Evolutionary conservation across 2,797 vertebrate species (phyloP), one percentile per base, ranked within the genome.

Genomic region (Hephaestus fuliginosus): DNA sequence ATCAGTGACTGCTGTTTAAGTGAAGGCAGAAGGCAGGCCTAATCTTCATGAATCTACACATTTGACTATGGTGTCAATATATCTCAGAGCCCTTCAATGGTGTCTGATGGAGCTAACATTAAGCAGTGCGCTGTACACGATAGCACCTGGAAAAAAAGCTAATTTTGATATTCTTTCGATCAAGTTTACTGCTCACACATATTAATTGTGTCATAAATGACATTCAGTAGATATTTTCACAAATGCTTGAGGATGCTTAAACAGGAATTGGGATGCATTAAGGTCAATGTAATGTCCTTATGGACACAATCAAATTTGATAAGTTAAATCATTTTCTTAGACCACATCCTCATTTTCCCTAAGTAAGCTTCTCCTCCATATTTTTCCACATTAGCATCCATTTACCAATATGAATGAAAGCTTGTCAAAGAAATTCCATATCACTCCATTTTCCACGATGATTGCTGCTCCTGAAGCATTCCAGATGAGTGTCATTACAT

Each of bases 351-450:
- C 2, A 80, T 82, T 86, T 91, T 80, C 71, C 81, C 30, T 12
- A 44, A 76, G 30, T 76, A 71, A 68, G 57, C 77, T 73, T 36
- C 75, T 57, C 55, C 60, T 70, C 46, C 61, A 57, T 58, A 43
- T 71, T 88, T 92, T 91, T 92, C 90, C 90, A 88, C 84, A 81
- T 81, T 80, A 81, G 62, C 17, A 41, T 78, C 76, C 55, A 78
- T 76, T 85, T 85, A 79, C 75, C 70, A 90, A 88, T 76, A 86
- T 88, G 76, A 91, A 88, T 86, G 73, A 88, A 89, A 80, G 78
- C 77, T 81, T 93, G 82, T 90, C 89, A 90, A 71, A 88, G n/a
- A 89, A 75, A 91, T 92, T 91, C 84, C 85, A 89, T 86, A 86
- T 89, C 86, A 81, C 79, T 91, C 70, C 62, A 82, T 88, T 91